phyloP scores from a whole-genome alignment of 2,797 vertebrate species.

The Darevskia nairensis region DNA sequence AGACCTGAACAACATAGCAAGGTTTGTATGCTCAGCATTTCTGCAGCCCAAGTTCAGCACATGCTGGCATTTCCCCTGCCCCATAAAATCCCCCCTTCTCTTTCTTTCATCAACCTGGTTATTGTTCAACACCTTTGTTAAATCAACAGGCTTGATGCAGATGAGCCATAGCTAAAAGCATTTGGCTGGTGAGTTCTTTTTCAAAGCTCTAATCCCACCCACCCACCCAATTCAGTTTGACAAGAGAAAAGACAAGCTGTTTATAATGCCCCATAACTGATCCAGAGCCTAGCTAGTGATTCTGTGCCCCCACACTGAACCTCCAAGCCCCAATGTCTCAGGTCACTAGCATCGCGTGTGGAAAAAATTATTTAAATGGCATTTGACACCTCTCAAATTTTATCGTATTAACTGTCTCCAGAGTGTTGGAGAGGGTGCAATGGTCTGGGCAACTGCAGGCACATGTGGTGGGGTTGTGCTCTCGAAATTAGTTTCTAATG shows the following conservation, averaged over 20 bases:
- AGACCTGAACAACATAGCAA: not conserved
- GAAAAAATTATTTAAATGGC: not conserved
- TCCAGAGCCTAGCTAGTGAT: not conserved
- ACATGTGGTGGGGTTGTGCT: too few species aligned
- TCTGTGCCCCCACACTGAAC: not conserved
- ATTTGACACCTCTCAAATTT: too few species aligned
- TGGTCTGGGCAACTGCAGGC: too few species aligned
- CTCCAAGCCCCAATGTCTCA: too few species aligned
- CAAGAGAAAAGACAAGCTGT: not conserved
- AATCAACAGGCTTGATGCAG: constrained; percentile 7
- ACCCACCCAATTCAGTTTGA: not conserved
- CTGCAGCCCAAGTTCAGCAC: not conserved
- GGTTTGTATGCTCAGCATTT: not conserved
- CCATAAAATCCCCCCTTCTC: not conserved
- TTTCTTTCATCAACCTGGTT: constrained; percentile 5
- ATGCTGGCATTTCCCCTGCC: not conserved
- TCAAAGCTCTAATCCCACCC: constrained; percentile 2
- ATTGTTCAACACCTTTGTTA: constrained; percentile 25
- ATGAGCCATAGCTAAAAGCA: constrained; percentile 23
- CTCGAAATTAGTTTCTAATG: too few species aligned
- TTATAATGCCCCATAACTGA: not conserved
- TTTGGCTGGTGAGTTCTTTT: not conserved
- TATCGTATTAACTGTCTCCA: too few species aligned
- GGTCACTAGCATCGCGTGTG: not conserved
- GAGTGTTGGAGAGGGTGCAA: too few species aligned